Conservation (phyloP, 2,113 vertebrate species). For the Carettochelys insculpta region DNA sequence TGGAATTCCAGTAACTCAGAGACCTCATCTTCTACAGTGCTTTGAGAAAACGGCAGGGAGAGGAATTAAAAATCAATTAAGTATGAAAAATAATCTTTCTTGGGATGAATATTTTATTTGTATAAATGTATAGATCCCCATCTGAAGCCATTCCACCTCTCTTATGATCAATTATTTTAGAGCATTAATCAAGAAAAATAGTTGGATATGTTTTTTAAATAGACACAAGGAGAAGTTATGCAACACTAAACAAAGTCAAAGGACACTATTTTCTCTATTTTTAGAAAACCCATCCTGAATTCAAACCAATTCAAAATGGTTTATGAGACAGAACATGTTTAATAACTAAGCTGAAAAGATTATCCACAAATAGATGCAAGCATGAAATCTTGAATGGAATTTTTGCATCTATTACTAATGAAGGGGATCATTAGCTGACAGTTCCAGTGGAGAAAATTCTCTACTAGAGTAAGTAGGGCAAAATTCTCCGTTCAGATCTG, state of each 20-base stretch:
- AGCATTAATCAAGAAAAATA: not conserved
- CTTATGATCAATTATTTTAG: not conserved
- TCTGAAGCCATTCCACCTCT: not conserved
- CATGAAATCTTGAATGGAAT: not conserved
- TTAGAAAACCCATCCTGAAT: not conserved
- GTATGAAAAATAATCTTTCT: not conserved
- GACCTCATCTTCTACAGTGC: not conserved
- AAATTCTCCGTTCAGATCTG: not conserved
- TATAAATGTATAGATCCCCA: not conserved
- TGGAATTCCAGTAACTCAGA: not conserved
- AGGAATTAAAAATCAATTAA: not conserved
- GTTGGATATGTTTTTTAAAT: not conserved
- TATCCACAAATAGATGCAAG: not conserved
- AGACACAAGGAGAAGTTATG: not conserved
- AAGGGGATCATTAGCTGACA: not conserved
- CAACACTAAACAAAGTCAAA: not conserved
- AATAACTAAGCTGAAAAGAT: not conserved
- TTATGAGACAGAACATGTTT: not conserved
- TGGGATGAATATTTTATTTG: not conserved
- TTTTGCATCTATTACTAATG: not conserved
- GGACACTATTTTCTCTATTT: not conserved
- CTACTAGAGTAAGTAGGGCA: conserved; percentile 20
- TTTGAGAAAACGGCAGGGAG: not conserved
- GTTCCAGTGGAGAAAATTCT: not conserved
- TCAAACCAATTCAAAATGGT: not conserved